Evolutionary conservation across 1,140 invertebrate genomes (phyloP).

Genomic region (Trypoxylus dichotomus): DNA sequence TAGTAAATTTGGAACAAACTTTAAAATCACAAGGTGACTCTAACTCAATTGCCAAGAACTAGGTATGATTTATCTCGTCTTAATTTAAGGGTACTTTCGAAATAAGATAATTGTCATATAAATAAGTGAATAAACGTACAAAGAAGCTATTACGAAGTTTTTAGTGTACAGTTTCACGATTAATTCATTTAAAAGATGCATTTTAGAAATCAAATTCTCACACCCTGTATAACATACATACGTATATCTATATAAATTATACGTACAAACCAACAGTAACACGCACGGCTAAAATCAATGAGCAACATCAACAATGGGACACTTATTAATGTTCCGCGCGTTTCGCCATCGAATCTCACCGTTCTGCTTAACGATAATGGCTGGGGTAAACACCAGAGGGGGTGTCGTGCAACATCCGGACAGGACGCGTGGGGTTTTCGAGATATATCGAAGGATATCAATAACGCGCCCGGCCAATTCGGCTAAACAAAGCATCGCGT

Average conservation of each 20-base stretch:
- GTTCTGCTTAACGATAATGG: constrained; percentile 13
- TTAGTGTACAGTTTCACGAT: too few species aligned
- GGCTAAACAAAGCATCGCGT: constrained; percentile 5
- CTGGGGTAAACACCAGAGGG: constrained; percentile 17
- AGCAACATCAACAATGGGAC: constrained; percentile 21
- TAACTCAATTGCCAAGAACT: too few species aligned
- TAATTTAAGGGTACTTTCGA: too few species aligned
- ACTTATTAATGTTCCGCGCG: constrained; percentile 13
- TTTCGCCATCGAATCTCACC: constrained; percentile 3
- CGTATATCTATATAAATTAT: neutral
- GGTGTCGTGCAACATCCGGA: constrained; percentile 16
- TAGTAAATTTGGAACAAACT: too few species aligned
- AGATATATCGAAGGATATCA: constrained; percentile 24
- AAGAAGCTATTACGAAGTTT: too few species aligned
- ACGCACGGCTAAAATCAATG: constrained; percentile 16
- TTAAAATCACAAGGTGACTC: too few species aligned
- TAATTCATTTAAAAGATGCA: too few species aligned
- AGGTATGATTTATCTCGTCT: too few species aligned
- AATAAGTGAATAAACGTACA: too few species aligned
- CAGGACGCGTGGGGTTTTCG: constrained; percentile 23
- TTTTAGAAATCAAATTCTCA: too few species aligned
- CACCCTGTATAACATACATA: too few species aligned
- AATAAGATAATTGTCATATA: too few species aligned
- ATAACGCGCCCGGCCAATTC: constrained; percentile 20
- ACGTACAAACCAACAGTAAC: constrained; percentile 5